Evolutionary conservation across 2,797 vertebrate genomes (phyloP), one percentile per base, ranked within the genome.

Genomic region (Coranthus polyacanthus): DNA sequence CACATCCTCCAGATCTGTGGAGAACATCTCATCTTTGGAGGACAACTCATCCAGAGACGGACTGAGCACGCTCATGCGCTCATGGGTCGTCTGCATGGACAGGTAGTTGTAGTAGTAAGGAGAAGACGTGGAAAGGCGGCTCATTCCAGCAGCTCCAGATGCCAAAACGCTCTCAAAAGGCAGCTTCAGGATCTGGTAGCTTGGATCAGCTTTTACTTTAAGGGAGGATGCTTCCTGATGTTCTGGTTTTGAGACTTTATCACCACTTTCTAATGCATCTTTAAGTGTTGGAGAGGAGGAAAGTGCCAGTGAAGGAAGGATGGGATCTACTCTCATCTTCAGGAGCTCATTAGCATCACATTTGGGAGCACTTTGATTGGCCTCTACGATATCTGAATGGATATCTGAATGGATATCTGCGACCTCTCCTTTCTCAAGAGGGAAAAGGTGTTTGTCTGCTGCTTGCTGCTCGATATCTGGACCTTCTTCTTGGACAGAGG

Each of bases 11-110:
- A 93, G 66, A 57, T 95, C 94, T 0, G 93, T 95, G 68, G 93
- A 95, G 53, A 95, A 93, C 78, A 94, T 89, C 68, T 95, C 94
- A 0, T 95, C 94, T n/a, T 91, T 83, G 36, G 94, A 95, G 45
- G 94, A 95, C 0, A 95, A 89, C 74, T 95, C 94, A 0, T 95
- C 94, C 49, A 95, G 73, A 5, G 94, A 95, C 0, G 92, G 92
- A 46, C 94, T 94, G 42, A 95, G 88, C 11, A 95, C 93, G 0
- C 93, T 94, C 85, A 93, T 73, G 3, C 94, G 84, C 66, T 92
- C 93, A 0, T 89, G 92, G 12, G 86, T 84, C 1, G 80, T 53
- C 65, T 87, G 87, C 68, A 90, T 76, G 54, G 87, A 68, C 1
- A 82, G 82, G 82, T 92, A 93, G 72, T 89, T 87, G 80, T 90